A percentile compares a stretch with the other conserved stretches of the same genome.
phyloP scores from a whole-genome alignment of 2,113 vertebrate species.

The Dermatemys mawii region DNA sequence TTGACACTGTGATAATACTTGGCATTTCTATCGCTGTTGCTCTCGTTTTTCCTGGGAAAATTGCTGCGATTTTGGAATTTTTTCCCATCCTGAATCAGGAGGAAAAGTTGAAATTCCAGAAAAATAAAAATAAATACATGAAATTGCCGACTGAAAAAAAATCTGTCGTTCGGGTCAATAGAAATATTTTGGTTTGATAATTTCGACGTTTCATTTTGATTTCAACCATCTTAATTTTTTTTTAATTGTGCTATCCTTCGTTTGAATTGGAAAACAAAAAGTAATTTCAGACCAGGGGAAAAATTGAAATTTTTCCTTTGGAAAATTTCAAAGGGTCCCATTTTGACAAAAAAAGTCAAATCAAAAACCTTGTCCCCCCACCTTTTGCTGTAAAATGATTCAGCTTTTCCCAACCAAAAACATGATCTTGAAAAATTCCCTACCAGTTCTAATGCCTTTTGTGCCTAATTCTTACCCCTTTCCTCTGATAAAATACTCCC shows the following conservation, averaged over 20 bases:
- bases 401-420: not conserved
- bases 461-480: not conserved
- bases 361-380: not conserved
- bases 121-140: not conserved
- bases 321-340: not conserved
- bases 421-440: not conserved
- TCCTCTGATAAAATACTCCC: fast-evolving
- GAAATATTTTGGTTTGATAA: not conserved
- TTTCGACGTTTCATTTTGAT: not conserved
- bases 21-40: not conserved
- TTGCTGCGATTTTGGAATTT: not conserved
- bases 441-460: not conserved
- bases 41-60: not conserved
- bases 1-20: not conserved
- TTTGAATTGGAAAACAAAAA: not conserved
- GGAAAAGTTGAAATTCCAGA: not conserved
- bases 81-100: not conserved
- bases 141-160: not conserved
- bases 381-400: not conserved
- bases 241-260: not conserved
- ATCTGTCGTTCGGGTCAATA: not conserved
- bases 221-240: not conserved
- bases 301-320: not conserved
- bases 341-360: not conserved
- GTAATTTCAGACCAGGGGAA: not conserved